phyloP scores from a whole-genome alignment of 2,113 vertebrate genomes.

The Pithys albifrons region DNA sequence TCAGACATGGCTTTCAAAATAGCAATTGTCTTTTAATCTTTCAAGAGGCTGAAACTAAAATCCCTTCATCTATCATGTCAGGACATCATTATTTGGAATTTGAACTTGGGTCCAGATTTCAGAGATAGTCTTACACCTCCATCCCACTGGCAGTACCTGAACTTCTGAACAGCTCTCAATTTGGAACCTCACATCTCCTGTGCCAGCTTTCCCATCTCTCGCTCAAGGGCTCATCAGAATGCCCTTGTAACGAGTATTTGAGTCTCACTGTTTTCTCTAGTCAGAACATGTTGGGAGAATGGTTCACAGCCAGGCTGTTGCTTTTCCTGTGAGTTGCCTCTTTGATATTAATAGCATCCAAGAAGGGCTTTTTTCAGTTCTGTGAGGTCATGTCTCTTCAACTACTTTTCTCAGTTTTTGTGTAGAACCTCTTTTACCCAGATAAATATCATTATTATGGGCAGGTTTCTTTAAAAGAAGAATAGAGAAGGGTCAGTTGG shows the following conservation, averaged over 20 bases:
- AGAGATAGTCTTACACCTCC: background rate
- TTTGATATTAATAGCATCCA: background rate
- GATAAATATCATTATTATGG: background rate
- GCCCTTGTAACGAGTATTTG: background rate
- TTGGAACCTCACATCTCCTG: background rate
- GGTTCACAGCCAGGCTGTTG: background rate
- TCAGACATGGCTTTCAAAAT: background rate
- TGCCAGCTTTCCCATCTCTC: background rate
- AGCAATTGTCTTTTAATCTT: background rate
- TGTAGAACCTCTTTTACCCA: background rate
- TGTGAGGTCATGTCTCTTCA: background rate
- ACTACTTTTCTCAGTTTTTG: background rate
- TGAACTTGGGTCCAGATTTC: background rate
- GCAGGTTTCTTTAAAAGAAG: background rate
- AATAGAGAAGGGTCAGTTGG: background rate
- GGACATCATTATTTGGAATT: background rate
- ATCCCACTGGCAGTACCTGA: background rate
- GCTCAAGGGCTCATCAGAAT: background rate
- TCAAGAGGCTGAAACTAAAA: background rate
- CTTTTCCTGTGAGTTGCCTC: background rate
- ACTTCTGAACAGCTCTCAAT: background rate
- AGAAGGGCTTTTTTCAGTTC: background rate
- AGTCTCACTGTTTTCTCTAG: background rate
- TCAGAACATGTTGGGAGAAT: background rate
- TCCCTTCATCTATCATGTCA: background rate